Evolutionary conservation across 2,113 vertebrate genomes (phyloP), one percentile per base, ranked within the genome.

Genomic region (Lipophrys pholis): DNA sequence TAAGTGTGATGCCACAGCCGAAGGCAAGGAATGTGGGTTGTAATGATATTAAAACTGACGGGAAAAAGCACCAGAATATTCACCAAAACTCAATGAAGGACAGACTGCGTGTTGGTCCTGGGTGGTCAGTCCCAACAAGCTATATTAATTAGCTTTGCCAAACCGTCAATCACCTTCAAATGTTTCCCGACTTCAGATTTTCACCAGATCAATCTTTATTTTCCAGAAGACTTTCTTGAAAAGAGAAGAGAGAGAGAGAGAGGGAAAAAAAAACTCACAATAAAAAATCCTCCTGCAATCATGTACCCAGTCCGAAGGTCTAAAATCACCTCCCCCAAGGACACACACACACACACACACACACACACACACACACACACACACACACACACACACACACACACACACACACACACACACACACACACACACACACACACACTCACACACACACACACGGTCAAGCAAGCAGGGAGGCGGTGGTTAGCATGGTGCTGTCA

Each of bases 401-500:
- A 15, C 15, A 43, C 17, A 43, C 63, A 53, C 56, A 54, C 69
- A 54, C 55, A 40, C 76, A 67, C 41, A 30, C 43, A 70, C 50
- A 15, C 15, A 43, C 17, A 43, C 63, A 49, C 56, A 54, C 69
- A 54, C 55, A 40, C 76, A 67, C 41, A 30, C 43, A 70, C 50
- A 67, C 80, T 53, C 66, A 71, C 40, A 76, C 78, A 74, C 73
- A 78, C 80, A 70, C 67, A 74, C 61, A n/a, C n/a, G 6, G 51
- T 40, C 75, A 58, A 75, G 82, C 85, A 86, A 87, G 84, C 85
- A 81, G 82, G 91, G 81, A 83, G 85, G 78, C 87, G 89, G 80
- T 49, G 83, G 91, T 91, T 92, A 85, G 77, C 78, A 83, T 82
- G 79, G 87, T 50, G 83, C 80, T 81, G 82, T 80, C 84, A 79